phyloP scores from a whole-genome alignment of 2,797 vertebrate species.

The Cygnus olor region DNA sequence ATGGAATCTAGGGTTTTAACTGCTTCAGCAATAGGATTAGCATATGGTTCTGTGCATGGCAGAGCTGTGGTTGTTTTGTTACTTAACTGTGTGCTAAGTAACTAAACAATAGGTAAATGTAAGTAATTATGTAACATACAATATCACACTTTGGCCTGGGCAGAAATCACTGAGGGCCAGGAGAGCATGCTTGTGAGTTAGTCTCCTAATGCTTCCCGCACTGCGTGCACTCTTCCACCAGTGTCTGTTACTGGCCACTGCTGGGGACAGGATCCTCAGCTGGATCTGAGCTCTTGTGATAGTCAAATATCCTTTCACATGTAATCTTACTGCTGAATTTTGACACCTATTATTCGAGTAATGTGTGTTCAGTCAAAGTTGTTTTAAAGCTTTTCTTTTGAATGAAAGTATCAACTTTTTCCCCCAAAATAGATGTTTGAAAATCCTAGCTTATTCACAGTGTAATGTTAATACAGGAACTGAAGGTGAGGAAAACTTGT shows the following conservation, averaged over 20 bases:
- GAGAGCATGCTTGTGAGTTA: neutral
- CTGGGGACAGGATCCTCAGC: neutral
- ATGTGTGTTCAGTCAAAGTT: neutral
- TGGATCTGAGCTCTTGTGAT: neutral
- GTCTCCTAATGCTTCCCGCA: neutral
- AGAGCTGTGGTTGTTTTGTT: neutral
- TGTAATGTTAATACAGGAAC: neutral
- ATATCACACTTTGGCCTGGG: neutral
- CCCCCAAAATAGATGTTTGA: neutral
- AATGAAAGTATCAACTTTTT: neutral
- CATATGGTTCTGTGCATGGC: neutral
- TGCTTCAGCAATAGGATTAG: neutral
- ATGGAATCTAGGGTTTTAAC: neutral
- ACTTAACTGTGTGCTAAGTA: neutral
- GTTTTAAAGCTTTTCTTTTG: neutral
- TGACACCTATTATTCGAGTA: neutral
- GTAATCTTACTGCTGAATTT: neutral
- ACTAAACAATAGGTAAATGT: neutral
- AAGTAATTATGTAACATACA: neutral
- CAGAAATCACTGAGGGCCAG: neutral
- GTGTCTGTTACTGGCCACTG: neutral
- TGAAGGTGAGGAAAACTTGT: neutral
- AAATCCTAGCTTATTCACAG: neutral
- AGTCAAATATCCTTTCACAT: neutral
- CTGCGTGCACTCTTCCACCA: neutral